These are phyloP conservation scores for Lonchura striata DNA, from an alignment of 2,113 vertebrate genomes.

Conservation along the genomic window DNA sequence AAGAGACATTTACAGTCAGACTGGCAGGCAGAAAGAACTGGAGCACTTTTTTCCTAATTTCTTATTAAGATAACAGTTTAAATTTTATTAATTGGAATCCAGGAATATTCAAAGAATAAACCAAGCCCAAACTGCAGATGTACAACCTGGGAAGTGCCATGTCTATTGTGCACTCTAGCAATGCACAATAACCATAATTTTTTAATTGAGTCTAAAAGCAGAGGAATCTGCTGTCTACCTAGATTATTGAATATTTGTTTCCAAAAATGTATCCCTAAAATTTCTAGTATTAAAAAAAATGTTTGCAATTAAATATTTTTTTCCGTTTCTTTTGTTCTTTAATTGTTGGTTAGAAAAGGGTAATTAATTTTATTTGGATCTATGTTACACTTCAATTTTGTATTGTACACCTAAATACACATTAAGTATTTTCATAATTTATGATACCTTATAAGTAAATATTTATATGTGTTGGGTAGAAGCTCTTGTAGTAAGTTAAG, in stretches of 20 bases:
- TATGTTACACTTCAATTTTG: not conserved
- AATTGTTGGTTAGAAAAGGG: not conserved
- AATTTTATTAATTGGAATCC: not conserved
- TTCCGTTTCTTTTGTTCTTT: not conserved
- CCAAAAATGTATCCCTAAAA: not conserved
- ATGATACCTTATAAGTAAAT: not conserved
- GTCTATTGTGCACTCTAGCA: not conserved
- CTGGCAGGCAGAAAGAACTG: not conserved
- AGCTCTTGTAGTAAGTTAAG: not conserved
- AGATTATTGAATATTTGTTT: not conserved
- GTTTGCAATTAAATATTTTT: not conserved
- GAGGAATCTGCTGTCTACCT: not conserved
- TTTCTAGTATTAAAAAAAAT: not conserved
- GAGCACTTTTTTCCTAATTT: not conserved
- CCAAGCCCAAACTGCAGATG: not conserved
- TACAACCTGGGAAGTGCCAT: not conserved
- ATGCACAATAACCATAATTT: not conserved
- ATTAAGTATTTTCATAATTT: not conserved
- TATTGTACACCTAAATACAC: not conserved
- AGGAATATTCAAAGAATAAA: not conserved
- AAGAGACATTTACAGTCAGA: not conserved
- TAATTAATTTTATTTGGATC: not conserved
- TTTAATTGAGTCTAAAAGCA: not conserved
- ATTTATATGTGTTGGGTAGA: not conserved
- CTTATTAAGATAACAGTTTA: not conserved